Conservation (phyloP, 2,888 invertebrate genomes). For the Tachina fera region DNA sequence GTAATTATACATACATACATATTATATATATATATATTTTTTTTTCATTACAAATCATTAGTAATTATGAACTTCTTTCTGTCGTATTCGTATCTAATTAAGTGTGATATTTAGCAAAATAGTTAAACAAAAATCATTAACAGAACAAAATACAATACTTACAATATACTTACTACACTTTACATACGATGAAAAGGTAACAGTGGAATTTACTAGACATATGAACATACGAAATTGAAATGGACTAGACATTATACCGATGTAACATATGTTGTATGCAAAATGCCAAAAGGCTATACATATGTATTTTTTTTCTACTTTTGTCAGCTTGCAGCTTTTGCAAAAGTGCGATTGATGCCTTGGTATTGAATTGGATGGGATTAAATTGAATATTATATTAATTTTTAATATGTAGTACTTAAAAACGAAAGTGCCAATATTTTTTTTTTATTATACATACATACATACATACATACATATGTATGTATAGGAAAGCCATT, state of each 20-base stretch:
- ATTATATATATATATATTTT: conserved; percentile 37
- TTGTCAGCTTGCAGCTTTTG: not conserved
- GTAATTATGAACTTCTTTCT: conserved; percentile 45
- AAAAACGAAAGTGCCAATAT: conserved; percentile 8
- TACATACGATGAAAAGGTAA: conserved; percentile 23
- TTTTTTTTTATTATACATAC: not conserved
- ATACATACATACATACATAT: no score
- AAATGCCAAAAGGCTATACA: not conserved
- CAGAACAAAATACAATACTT: conserved; percentile 33
- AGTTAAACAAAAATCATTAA: conserved; percentile 53
- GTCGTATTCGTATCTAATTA: conserved; percentile 58
- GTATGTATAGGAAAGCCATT: not conserved
- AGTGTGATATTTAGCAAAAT: conserved; percentile 63
- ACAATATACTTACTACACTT: no score
- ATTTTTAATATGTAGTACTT: conserved; percentile 21
- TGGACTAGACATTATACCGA: not conserved
- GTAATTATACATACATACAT: conserved; percentile 13
- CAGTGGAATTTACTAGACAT: conserved; percentile 36
- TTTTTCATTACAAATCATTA: conserved; percentile 47
- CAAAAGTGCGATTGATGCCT: not conserved
- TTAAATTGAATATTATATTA: conserved; percentile 1
- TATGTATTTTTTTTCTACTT: conserved; percentile 5
- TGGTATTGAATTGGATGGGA: conserved; percentile 11
- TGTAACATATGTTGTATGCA: not conserved
- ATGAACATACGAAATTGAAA: not conserved